Evolutionary conservation across 2,797 vertebrate genomes (phyloP).

Genomic region (Hoplostethus atlanticus): DNA sequence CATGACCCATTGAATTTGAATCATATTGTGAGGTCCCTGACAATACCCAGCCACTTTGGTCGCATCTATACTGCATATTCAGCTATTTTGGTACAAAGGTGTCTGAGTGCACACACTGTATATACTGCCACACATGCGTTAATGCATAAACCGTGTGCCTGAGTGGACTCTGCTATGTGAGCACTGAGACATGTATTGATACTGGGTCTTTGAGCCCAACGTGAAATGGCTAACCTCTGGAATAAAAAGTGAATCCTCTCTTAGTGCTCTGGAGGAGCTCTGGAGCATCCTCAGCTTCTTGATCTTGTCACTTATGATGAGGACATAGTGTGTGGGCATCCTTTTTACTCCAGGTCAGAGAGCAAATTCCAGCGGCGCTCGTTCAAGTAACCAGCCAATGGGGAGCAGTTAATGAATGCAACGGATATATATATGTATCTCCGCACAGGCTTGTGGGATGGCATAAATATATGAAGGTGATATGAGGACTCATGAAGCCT

Average conservation of each 20-base stretch:
- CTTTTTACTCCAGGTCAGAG: too few species aligned
- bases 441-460: slow-evolving; percentile 5
- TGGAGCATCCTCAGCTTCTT: neutral
- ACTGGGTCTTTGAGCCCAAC: neutral
- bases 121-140: neutral
- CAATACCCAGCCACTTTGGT: too few species aligned
- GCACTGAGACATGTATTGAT: neutral
- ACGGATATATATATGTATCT: slow-evolving; percentile 22
- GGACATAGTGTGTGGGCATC: neutral
- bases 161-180: neutral
- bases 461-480: slow-evolving; percentile 68
- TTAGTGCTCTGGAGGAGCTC: neutral
- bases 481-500: slow-evolving; percentile 55
- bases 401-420: neutral
- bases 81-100: neutral
- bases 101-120: neutral
- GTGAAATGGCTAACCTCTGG: neutral
- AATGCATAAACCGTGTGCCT: neutral
- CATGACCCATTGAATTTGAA: too few species aligned
- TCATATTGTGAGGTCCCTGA: too few species aligned
- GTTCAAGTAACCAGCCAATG: neutral
- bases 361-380: neutral
- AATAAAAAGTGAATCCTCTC: slow-evolving; percentile 1
- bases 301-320: neutral
- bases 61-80: too few species aligned